Evolutionary conservation across 37 sponge, comb jelly and placozoan genomes (phyloP).

Genomic region (Halichondria panicea): DNA sequence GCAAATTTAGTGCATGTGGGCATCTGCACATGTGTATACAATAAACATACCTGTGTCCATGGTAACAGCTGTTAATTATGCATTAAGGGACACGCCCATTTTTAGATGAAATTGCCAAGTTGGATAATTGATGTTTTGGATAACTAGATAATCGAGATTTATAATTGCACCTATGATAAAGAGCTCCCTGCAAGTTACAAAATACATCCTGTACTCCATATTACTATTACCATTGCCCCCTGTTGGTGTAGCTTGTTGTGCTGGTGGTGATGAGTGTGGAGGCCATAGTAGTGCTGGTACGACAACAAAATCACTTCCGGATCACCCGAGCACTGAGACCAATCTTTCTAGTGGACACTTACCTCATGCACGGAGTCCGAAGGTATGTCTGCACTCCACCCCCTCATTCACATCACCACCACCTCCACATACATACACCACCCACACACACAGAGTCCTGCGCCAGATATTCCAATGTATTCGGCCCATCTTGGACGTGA

Average conservation of each 20-base stretch:
- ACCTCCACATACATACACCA: not conserved
- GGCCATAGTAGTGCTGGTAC: conserved; percentile 44
- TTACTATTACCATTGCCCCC: not conserved
- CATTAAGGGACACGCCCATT: too few relatives aligned
- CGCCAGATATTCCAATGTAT: conserved; percentile 69
- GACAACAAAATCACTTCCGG: conserved; percentile 52
- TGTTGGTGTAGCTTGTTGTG: conserved; percentile 34
- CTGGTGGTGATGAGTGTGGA: conserved; percentile 60
- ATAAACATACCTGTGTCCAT: too few relatives aligned
- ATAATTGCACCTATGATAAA: too few relatives aligned
- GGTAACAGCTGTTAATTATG: too few relatives aligned
- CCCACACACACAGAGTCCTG: conserved; percentile 68
- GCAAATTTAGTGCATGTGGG: too few relatives aligned
- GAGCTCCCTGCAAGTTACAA: too few relatives aligned
- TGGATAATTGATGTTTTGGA: too few relatives aligned
- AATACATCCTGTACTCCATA: too few relatives aligned
- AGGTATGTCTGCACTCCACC: conserved; percentile 68
- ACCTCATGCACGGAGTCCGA: conserved; percentile 66
- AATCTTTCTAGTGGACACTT: conserved; percentile 70
- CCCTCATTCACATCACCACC: not conserved
- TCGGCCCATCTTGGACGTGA: conserved; percentile 73
- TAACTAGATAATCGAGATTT: too few relatives aligned
- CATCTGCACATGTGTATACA: too few relatives aligned
- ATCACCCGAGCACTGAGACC: conserved; percentile 74
- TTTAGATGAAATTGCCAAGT: too few relatives aligned